Conservation (phyloP, 2,113 vertebrate genomes). For the Scomber colias region DNA sequence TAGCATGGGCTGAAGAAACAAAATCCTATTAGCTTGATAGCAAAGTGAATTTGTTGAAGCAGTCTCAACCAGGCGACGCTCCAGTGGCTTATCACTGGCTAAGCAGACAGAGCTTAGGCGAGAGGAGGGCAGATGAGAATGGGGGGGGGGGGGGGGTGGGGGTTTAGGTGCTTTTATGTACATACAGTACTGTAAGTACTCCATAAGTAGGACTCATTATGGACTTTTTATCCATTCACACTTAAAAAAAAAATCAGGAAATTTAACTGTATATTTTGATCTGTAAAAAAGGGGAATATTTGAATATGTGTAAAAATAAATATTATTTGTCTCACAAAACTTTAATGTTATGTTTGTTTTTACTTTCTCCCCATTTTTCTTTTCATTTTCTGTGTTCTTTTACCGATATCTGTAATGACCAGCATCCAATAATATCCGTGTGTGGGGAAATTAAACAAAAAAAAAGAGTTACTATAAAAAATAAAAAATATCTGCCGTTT, state of each 20-base stretch:
- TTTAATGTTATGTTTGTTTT: too few species aligned
- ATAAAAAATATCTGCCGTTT: too few species aligned
- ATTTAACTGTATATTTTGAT: not conserved
- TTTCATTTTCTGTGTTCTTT: not conserved
- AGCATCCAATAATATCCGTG: not conserved
- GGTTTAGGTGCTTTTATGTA: slow-evolving; percentile 4
- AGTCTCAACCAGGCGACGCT: slow-evolving; percentile 63
- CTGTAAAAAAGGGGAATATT: not conserved
- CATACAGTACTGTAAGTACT: not conserved
- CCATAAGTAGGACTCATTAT: slow-evolving; percentile 19
- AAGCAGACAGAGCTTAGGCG: slow-evolving; percentile 71
- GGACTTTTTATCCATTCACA: not conserved
- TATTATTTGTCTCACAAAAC: not conserved
- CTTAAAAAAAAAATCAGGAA: not conserved
- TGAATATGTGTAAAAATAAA: not conserved
- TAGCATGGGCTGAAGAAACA: slow-evolving; percentile 46
- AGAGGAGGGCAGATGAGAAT: slow-evolving; percentile 23
- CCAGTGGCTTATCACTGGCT: slow-evolving; percentile 70
- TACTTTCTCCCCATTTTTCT: not conserved
- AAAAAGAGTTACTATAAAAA: too few species aligned
- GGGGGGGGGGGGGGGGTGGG: not conserved
- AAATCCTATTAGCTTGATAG: slow-evolving; percentile 77
- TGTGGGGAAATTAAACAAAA: not conserved
- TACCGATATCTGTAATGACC: not conserved
- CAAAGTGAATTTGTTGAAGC: slow-evolving; percentile 73